Base-by-base conservation (phyloP, 2,888 invertebrate genomes). In the Callyntrura sp. region DNA sequence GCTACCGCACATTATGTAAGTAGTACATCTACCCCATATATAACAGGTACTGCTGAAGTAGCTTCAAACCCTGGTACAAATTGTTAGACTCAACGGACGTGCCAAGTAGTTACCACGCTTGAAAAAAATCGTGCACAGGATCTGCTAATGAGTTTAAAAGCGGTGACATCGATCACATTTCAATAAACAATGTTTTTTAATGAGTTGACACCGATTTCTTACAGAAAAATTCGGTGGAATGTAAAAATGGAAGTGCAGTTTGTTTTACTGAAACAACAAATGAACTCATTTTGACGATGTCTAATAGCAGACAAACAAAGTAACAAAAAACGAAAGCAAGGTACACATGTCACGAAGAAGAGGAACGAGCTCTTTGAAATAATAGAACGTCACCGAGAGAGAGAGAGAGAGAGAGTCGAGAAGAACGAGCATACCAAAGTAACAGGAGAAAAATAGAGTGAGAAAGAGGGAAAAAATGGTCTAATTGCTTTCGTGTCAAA, bases 401-500 rank as follows among this genome's bases (percentile, higher is more conserved):
- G 35, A 35, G 35, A 35, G 35, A 35, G 3, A 35, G 35, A 35
- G 35, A 35, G n/a, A n/a, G n/a, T n/a, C n/a, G n/a, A n/a, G n/a
- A 68, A 62, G 43, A 86, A 51, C 55, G 20, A 76, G 65, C 62
- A 73, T 73, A 43, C 55, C 55, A 11, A 28, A 57, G 79, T 60
- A 79, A 57, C 55, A 62, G 45, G 48, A 85, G 57, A 28, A 25
- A 60, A 43, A 45, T 20, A 48, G 51, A 62, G 78, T 48, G 28
- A 79, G 85, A 78, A 60, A 82, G 62, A 86, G 73, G 55, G 70
- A 91, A 92, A 91, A 79, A 90, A 90, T 81, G 83, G 85, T 92
- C 93, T 93, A 93, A 93, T 93, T 93, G 93, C 93, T 93, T 93
- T 93, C 93, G 92, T 93, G 93, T 93, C 93, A 93, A 93, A 93